Evolutionary conservation across 1,140 invertebrate species (phyloP).

Genomic region (Yoshiicerus persimilis): DNA sequence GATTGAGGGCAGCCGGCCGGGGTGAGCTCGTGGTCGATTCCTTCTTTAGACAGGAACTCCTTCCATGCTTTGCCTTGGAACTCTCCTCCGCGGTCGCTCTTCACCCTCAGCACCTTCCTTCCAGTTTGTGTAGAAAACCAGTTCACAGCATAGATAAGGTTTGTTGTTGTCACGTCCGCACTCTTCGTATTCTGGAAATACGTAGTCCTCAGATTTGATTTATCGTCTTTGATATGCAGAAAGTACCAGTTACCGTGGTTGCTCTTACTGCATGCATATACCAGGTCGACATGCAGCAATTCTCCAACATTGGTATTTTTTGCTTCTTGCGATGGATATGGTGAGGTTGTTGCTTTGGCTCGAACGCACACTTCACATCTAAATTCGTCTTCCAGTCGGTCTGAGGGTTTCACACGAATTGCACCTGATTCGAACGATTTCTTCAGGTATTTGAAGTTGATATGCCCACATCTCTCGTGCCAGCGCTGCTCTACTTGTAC

Average conservation of each 20-base stretch:
- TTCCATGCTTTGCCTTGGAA: not conserved
- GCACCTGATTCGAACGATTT: not conserved
- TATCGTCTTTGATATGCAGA: not conserved
- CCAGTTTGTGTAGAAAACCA: not conserved
- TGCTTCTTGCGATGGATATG: not conserved
- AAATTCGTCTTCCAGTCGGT: not conserved
- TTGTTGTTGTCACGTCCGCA: not conserved
- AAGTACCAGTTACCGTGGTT: not conserved
- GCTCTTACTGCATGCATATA: not conserved
- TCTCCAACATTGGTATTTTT: not conserved
- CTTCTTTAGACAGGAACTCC: not conserved
- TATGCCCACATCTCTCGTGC: not conserved
- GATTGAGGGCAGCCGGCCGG: conserved; percentile 49
- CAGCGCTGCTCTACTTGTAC: not conserved
- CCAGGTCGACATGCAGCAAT: not conserved
- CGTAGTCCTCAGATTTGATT: not conserved
- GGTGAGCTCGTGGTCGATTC: not conserved
- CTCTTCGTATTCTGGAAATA: not conserved
- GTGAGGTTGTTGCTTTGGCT: not conserved
- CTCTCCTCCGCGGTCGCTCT: not conserved
- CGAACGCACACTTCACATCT: not conserved
- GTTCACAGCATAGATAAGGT: not conserved
- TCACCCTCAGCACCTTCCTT: not conserved
- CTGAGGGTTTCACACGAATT: not conserved
- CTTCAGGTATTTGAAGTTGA: not conserved